phyloP scores from a whole-genome alignment of 2,113 vertebrate genomes.

The Tichodroma muraria region DNA sequence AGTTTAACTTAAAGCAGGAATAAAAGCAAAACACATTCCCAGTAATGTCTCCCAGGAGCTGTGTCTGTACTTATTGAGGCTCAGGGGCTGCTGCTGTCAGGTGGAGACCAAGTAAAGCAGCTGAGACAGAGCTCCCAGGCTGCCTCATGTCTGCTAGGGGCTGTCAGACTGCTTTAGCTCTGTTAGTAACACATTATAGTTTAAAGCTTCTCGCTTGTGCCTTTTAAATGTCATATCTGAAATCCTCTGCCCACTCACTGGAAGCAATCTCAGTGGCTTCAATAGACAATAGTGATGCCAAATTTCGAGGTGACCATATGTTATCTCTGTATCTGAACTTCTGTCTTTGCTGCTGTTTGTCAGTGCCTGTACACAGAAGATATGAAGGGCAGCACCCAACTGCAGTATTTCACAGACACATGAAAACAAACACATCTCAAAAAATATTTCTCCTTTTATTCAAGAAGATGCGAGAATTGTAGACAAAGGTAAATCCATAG shows the following conservation, averaged over 20 bases:
- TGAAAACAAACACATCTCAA: neutral
- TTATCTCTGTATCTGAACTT: neutral
- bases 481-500: neutral
- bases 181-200: neutral
- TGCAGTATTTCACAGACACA: neutral
- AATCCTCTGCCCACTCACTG: neutral
- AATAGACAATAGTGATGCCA: neutral
- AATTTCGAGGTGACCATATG: neutral
- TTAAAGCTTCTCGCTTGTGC: neutral
- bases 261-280: neutral
- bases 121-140: neutral
- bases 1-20: neutral
- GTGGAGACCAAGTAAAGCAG: neutral
- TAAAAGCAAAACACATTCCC: neutral
- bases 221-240: slow-evolving; percentile 34
- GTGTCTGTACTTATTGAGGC: neutral
- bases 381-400: neutral
- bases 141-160: neutral
- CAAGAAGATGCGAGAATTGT: neutral
- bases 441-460: neutral
- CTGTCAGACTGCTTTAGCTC: slow-evolving; percentile 6
- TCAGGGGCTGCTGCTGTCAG: neutral
- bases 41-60: neutral
- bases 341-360: neutral
- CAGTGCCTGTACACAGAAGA: neutral